Percentiles rank a stretch among this genome's conserved stretches.
These are phyloP conservation scores for Anomalospiza imberbis DNA, from an alignment of 2,797 vertebrate genomes.

Conservation along the genomic window DNA sequence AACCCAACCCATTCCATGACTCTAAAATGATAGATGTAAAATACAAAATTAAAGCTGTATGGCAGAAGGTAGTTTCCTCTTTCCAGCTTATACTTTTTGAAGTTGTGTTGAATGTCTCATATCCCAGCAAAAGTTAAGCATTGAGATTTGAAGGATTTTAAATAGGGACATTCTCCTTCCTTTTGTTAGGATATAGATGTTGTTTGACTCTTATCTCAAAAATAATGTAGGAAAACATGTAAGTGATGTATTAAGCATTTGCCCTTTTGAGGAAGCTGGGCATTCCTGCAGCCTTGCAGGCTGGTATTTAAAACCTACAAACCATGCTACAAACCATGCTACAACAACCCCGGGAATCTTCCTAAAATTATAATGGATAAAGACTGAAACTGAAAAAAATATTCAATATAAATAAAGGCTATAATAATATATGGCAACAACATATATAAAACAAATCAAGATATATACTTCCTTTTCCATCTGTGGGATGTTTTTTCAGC, in stretches of 20 bases:
- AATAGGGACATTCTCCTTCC: not conserved
- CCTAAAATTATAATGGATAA: not conserved
- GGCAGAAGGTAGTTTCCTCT: not conserved
- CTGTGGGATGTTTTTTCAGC: not conserved
- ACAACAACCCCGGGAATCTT: not conserved
- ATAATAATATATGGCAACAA: not conserved
- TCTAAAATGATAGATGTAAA: not conserved
- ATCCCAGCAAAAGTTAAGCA: rapidly evolving
- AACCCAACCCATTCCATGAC: not conserved
- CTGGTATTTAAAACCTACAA: not conserved
- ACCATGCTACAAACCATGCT: not conserved
- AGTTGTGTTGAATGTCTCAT: not conserved
- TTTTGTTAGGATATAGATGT: not conserved
- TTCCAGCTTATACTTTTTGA: not conserved
- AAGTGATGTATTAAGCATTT: not conserved
- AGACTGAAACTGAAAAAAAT: not conserved
- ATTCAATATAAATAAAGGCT: not conserved
- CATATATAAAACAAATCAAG: not conserved
- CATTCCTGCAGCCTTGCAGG: not conserved
- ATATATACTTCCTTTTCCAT: not conserved
- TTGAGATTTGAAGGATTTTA: not conserved
- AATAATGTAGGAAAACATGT: not conserved
- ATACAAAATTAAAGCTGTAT: not conserved
- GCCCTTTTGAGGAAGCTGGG: not conserved
- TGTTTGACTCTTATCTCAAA: not conserved